Evolutionary conservation across 2,888 invertebrate species (phyloP), one percentile per base, ranked within the genome.

Genomic region (Hypomecis atomaria): DNA sequence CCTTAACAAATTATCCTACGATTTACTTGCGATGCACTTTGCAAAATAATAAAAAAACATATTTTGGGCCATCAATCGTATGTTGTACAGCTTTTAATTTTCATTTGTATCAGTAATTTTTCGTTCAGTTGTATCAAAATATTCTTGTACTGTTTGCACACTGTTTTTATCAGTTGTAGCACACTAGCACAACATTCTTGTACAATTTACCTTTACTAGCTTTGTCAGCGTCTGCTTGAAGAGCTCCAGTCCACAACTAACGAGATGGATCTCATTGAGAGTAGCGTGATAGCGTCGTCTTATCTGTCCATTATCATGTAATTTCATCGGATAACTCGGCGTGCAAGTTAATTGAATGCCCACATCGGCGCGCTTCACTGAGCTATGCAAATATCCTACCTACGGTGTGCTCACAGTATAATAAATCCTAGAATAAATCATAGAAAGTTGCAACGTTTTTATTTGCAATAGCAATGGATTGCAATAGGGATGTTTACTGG

Each of bases 321-420:
- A 44, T 70, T 70, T 67, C 65, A 70, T 70, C 67, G 10, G 42
- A 53, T 54, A 61, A 23, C 36, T 11, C 5, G 38, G 33, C 49
- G 37, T 11, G 23, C 11, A 8, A 47, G 62, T 6, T 56, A 55
- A 70, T 63, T 37, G 55, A 56, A 45, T 61, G 64, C 54, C 55
- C 55, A 42, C 55, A 42, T 47, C 55, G 60, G 48, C 50, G 10
- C 58, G 69, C 62, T 36, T 69, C 69, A 69, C 59, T 61, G 63
- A 52, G 53, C 65, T 63, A 67, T 67, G 67, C 66, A 62, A 70
- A 70, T 62, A 36, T 45, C 4, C 38, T 10, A 54, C 49, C 40
- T 42, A 55, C 10, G 6, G 11, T 44, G 23, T 23, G 23, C 23
- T n/a, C n/a, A 23, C 23, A 23, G 23, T 23, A 23, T 23, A 23